A percentile compares a stretch with the other conserved stretches of the same genome.
These are phyloP conservation scores for Hypsibius dujardini DNA, from an alignment of 1,140 invertebrate genomes.

Conservation along the genomic window DNA sequence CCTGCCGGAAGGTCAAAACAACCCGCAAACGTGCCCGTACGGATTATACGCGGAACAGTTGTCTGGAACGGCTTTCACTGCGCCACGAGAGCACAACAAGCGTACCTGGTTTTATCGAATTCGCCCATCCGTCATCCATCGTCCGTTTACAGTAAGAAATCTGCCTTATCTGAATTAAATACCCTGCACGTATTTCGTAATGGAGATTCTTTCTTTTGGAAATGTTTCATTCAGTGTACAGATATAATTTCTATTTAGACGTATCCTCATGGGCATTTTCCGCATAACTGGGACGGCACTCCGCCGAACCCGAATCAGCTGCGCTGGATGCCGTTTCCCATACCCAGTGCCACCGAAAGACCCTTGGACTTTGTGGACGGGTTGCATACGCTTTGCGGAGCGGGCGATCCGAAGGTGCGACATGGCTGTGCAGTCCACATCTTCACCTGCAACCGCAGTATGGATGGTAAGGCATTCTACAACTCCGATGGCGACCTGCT, in stretches of 20 bases:
- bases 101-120: slow-evolving; percentile 89
- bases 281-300: slow-evolving; percentile 54
- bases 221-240: no score
- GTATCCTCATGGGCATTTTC: slow-evolving; percentile 36
- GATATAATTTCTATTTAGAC: slow-evolving; percentile 22
- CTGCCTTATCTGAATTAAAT: no score
- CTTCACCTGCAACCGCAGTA: slow-evolving; percentile 68
- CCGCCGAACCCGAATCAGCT: slow-evolving; percentile 76
- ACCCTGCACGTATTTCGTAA: no score
- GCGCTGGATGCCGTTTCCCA: slow-evolving; percentile 75
- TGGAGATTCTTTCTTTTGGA: no score
- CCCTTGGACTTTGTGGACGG: slow-evolving; percentile 75
- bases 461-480: slow-evolving; percentile 69
- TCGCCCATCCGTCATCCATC: slow-evolving; percentile 65
- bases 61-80: slow-evolving; percentile 88
- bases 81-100: slow-evolving; percentile 60
- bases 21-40: slow-evolving; percentile 78
- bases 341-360: slow-evolving; percentile 40
- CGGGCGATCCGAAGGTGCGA: slow-evolving; percentile 60
- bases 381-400: slow-evolving; percentile 79
- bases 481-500: slow-evolving; percentile 92
- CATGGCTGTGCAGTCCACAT: slow-evolving; percentile 73
- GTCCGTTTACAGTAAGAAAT: slow-evolving; percentile 49
- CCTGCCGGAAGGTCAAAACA: slow-evolving; percentile 68
- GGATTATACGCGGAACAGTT: slow-evolving; percentile 91